Evolutionary conservation across 2,888 invertebrate genomes (phyloP), one percentile per base, ranked within the genome.

Genomic region (Conistra vaccinii): DNA sequence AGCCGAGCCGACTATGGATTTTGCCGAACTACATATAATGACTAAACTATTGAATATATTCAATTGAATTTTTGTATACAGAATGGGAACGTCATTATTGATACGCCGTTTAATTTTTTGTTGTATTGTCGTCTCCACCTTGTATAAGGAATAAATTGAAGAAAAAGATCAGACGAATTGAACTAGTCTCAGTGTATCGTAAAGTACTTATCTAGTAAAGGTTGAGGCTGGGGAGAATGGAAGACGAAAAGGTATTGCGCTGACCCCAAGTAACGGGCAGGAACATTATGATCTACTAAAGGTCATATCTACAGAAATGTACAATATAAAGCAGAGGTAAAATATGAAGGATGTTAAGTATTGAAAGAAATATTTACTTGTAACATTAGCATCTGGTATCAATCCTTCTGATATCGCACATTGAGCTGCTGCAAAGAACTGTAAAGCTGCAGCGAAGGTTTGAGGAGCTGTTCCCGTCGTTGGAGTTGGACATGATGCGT

Each of bases 391-490:
- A n/a, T 80, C 77, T 58, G 55, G 55, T 61, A 72, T 77, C 14
- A 35, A 35, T n/a, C 71, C 55, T 29, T 80, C 83, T 26, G 82
- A 14, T 26, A 84, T 51, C 0, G 69, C 53, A 58, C 85, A 85
- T 42, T 82, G 83, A 35, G 72, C 61, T 7, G 80, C 85, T 17
- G 68, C 62, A 42, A 84, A 53, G 26, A 75, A 85, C 51, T 75
- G 66, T 35, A 61, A 32, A 55, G 79, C 78, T 60, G 78, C 65
- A 5, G 77, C 73, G 20, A 84, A 85, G 9, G 57, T 62, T 12
- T 76, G 60, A 51, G 66, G 35, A 67, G 68, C 72, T 1, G 48
- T 32, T 7, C 80, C 85, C 0, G 76, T 78, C 3, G 73, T 60
- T 61, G 80, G 73, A 57, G 69, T 53, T 1, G 42, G 2, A 65